Percentiles rank a stretch among this genome's conserved stretches.
These are phyloP conservation scores for Eupeodes luniger DNA, from an alignment of 2,888 invertebrate species.

Conservation along the genomic window DNA sequence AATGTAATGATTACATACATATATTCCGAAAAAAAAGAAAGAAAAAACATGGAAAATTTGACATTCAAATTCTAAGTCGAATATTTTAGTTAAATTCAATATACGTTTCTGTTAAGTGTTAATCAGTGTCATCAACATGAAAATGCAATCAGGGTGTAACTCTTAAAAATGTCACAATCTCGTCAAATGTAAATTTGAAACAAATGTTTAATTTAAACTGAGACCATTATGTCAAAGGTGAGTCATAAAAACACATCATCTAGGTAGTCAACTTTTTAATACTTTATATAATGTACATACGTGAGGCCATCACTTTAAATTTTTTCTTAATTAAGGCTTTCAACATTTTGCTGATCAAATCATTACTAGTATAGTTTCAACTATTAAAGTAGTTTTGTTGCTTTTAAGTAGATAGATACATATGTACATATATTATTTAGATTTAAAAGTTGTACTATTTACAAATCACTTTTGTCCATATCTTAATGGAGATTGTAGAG, in stretches of 20 bases:
- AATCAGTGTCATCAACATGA: no score
- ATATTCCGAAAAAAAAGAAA: no score
- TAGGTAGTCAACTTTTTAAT: background rate
- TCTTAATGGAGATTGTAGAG: conserved; percentile 5
- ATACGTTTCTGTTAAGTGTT: no score
- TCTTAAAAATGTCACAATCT: no score
- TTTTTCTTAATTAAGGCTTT: background rate
- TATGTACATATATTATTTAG: background rate
- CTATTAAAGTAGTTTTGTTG: background rate
- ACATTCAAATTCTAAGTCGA: no score
- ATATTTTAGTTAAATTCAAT: no score
- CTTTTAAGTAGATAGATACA: background rate
- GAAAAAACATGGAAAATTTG: no score
- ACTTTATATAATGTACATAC: background rate
- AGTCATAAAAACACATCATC: background rate
- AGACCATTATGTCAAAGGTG: background rate
- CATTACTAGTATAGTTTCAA: background rate
- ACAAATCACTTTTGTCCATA: background rate
- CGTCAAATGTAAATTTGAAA: no score
- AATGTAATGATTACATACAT: no score
- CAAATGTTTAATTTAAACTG: no score
- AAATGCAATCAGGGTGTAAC: no score
- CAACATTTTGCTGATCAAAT: conserved; percentile 2
- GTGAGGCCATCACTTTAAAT: background rate
- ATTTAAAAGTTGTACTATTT: background rate